phyloP scores from a whole-genome alignment of 2,113 vertebrate species.

The Polyodon spathula region DNA sequence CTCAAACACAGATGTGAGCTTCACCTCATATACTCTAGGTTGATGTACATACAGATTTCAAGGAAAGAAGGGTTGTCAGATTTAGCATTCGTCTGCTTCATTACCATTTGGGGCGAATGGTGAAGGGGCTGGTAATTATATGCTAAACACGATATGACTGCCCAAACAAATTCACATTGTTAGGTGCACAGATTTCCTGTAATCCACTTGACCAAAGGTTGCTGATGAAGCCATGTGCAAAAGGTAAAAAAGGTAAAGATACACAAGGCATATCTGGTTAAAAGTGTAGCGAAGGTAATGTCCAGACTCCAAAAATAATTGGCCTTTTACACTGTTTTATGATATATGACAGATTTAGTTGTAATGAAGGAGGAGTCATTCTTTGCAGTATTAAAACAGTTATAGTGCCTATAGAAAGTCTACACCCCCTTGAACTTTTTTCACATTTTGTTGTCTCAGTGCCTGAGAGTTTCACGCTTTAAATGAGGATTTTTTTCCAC shows the following conservation, averaged over 20 bases:
- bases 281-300: conserved; percentile 29
- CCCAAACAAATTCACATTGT: conserved; percentile 1
- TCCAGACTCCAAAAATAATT: background rate
- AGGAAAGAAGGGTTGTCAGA: conserved; percentile 52
- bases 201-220: conserved; percentile 3
- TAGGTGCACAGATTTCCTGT: conserved; percentile 10
- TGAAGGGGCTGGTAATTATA: conserved; percentile 10
- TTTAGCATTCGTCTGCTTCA: conserved; percentile 37
- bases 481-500: too few species aligned
- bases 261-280: background rate
- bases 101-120: conserved; percentile 7
- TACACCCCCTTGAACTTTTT: too few species aligned
- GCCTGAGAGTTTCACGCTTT: too few species aligned
- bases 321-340: too few species aligned
- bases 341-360: too few species aligned
- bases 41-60: conserved; percentile 41
- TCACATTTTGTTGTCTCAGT: too few species aligned
- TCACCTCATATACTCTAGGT: conserved; percentile 27
- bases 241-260: conserved; percentile 3
- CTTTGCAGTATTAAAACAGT: too few species aligned
- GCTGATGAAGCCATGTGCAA: background rate
- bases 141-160: background rate
- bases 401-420: too few species aligned
- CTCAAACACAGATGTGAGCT: conserved; percentile 35
- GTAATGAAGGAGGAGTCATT: too few species aligned